Conservation (phyloP, 2,888 invertebrate genomes). For the Acanthosepion lycidas region DNA sequence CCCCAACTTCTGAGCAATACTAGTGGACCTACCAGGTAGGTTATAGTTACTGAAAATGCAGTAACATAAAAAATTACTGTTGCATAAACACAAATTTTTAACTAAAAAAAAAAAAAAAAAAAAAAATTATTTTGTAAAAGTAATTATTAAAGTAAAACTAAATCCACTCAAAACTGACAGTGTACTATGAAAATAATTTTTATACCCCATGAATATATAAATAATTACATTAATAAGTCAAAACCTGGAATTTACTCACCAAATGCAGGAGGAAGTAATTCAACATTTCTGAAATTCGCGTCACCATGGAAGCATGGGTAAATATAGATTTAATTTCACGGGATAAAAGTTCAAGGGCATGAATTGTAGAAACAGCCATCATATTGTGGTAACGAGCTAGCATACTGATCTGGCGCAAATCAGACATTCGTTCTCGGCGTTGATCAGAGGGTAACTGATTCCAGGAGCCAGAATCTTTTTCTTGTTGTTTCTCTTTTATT, state of each 20-base stretch:
- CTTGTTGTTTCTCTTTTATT: conserved; percentile 85
- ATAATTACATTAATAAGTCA: no score
- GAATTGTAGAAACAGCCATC: conserved; percentile 90
- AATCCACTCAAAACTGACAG: no score
- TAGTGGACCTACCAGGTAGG: no score
- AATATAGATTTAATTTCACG: conserved; percentile 80
- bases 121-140: no score
- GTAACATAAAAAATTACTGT: no score
- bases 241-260: conserved; percentile 74
- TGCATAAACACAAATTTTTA: no score
- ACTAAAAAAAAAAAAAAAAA: no score
- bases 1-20: no score
- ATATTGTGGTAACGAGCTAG: conserved; percentile 92
- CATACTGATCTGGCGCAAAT: conserved; percentile 82
- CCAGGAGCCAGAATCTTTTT: conserved; percentile 85
- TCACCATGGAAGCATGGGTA: conserved; percentile 92
- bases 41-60: no score
- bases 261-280: conserved; percentile 93
- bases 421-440: conserved; percentile 78
- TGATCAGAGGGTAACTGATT: conserved; percentile 81
- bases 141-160: no score
- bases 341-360: conserved; percentile 80
- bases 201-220: no score
- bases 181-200: no score
- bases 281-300: conserved; percentile 93